phyloP scores from a whole-genome alignment of 2,888 invertebrate species.

The Steromphala cineraria region DNA sequence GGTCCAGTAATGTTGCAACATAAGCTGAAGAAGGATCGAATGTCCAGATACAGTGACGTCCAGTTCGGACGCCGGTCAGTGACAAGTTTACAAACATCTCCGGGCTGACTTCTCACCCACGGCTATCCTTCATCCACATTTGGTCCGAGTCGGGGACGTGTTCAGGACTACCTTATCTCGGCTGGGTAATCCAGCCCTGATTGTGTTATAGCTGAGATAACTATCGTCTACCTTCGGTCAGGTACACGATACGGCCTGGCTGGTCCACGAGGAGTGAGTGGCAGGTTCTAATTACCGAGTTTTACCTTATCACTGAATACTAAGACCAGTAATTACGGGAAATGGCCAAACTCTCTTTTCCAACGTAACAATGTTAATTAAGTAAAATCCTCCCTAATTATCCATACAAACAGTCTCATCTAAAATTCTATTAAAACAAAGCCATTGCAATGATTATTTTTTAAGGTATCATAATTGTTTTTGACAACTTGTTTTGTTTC shows the following conservation, averaged over 20 bases:
- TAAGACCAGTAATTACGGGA: no score
- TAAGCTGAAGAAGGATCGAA: background rate
- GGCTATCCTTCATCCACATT: background rate
- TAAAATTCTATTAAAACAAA: no score
- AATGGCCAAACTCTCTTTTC: no score
- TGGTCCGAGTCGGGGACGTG: background rate
- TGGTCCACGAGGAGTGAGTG: background rate
- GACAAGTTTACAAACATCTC: background rate
- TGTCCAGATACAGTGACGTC: background rate
- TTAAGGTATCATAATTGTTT: no score
- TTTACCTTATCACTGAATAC: no score
- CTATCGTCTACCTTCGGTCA: background rate
- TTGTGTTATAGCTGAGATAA: background rate
- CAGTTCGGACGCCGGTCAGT: background rate
- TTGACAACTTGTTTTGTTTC: no score
- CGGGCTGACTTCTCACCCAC: background rate
- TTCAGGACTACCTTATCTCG: background rate
- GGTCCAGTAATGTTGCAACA: background rate
- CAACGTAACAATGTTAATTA: no score
- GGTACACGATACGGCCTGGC: background rate
- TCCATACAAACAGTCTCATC: no score
- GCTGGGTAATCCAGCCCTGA: background rate
- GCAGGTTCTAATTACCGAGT: background rate
- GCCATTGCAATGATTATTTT: no score
- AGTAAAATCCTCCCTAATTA: no score